phyloP scores from a whole-genome alignment of 2,113 vertebrate genomes.

The Ictidomys tridecemlineatus region DNA sequence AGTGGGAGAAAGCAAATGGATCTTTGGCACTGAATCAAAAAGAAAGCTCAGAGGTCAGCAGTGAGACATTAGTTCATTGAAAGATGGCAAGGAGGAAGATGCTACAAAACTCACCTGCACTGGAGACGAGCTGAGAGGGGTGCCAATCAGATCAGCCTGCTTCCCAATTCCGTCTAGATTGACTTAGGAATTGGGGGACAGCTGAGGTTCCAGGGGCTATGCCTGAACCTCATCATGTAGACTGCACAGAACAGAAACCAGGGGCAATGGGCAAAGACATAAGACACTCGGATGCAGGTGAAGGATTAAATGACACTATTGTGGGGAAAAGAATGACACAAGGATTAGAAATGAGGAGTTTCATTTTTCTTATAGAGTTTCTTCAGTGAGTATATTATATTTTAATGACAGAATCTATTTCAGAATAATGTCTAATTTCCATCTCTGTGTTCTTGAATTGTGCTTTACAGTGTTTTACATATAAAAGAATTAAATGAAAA shows the following conservation, averaged over 20 bases:
- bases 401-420: constrained; percentile 32
- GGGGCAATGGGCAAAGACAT: neutral
- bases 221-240: neutral
- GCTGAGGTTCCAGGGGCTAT: neutral
- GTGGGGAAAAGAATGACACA: neutral
- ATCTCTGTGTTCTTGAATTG: neutral
- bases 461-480: neutral
- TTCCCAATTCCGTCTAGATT: neutral
- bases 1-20: neutral
- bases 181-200: neutral
- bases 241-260: neutral
- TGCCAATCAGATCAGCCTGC: neutral
- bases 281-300: neutral
- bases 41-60: neutral
- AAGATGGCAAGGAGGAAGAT: neutral
- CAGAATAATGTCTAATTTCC: constrained; percentile 12
- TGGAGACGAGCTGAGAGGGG: neutral
- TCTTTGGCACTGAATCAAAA: neutral
- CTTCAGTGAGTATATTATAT: neutral
- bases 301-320: neutral
- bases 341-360: neutral
- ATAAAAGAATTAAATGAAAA: constrained; percentile 25
- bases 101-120: neutral
- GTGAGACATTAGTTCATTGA: neutral
- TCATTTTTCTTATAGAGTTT: neutral